phyloP scores from a whole-genome alignment of 2,797 vertebrate genomes.

The Knipowitschia caucasica region DNA sequence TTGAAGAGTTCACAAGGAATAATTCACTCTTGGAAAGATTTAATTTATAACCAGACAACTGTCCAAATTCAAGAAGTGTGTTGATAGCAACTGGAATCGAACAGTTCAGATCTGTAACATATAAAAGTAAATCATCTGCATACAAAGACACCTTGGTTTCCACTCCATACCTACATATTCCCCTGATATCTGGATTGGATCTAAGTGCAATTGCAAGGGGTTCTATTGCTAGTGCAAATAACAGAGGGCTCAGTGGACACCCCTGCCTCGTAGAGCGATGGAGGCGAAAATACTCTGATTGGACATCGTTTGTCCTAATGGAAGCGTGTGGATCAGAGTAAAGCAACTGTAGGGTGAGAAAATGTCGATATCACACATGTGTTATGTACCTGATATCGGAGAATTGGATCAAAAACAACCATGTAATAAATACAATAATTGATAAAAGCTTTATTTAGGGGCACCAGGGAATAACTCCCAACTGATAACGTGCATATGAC shows the following conservation, averaged over 20 bases:
- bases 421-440: too few relatives aligned
- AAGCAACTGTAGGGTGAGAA: too few relatives aligned
- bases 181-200: not conserved
- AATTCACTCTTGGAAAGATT: not conserved
- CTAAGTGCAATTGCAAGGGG: too few relatives aligned
- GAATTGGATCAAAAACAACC: too few relatives aligned
- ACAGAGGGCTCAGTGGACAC: too few relatives aligned
- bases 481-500: too few relatives aligned
- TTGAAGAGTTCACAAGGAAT: too few relatives aligned
- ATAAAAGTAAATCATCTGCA: conserved; percentile 5
- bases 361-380: too few relatives aligned
- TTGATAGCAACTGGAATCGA: not conserved
- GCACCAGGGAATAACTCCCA: too few relatives aligned
- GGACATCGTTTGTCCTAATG: not conserved
- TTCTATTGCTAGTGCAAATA: too few relatives aligned
- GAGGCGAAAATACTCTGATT: not conserved
- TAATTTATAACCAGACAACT: not conserved
- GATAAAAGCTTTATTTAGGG: too few relatives aligned
- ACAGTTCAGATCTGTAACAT: not conserved
- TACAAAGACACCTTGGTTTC: not conserved
- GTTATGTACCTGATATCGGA: too few relatives aligned
- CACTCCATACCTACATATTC: not conserved
- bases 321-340: not conserved
- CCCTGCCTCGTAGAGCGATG: not conserved
- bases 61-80: not conserved